A percentile compares a stretch with the other conserved stretches of the same genome.
Conservation (phyloP, 2,888 invertebrate genomes). For the Kryphioiulus occultus region DNA sequence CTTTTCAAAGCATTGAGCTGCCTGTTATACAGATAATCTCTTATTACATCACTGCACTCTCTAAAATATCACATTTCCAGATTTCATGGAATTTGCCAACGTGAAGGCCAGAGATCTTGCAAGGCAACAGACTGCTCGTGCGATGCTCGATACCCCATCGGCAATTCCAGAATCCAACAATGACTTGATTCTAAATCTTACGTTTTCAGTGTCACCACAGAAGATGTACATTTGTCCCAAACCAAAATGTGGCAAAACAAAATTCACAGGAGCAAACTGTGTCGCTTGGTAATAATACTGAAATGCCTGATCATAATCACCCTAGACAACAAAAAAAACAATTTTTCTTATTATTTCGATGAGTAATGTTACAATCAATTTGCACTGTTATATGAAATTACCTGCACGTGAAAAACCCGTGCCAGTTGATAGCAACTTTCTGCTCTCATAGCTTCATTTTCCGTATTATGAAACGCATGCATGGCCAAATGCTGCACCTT, state of each 20-base stretch:
- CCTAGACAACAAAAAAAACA: slow-evolving; percentile 62
- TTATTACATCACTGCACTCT: slow-evolving; percentile 48
- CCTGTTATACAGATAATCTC: slow-evolving; percentile 67
- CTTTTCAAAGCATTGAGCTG: slow-evolving; percentile 98
- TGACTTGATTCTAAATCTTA: slow-evolving; percentile 56
- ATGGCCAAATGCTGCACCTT: slow-evolving; percentile 96
- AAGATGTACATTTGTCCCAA: slow-evolving; percentile 99
- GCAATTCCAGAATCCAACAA: neutral
- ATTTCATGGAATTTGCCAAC: neutral
- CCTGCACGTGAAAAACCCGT: slow-evolving; percentile 92
- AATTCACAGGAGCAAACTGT: slow-evolving; percentile 93
- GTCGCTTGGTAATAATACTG: slow-evolving; percentile 99
- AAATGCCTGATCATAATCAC: slow-evolving; percentile 96
- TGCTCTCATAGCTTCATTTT: slow-evolving; percentile 98
- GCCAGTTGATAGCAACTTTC: slow-evolving; percentile 99
- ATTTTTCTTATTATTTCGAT: neutral
- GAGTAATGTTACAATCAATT: slow-evolving; percentile 9
- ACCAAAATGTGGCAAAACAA: slow-evolving; percentile 97
- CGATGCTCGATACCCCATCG: neutral
- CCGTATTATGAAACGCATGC: slow-evolving; percentile 98
- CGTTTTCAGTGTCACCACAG: slow-evolving; percentile 85
- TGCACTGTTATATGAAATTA: slow-evolving; percentile 55
- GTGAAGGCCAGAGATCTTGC: neutral
- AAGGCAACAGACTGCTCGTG: neutral
- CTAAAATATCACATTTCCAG: slow-evolving; percentile 53